Evolutionary conservation across 2,888 invertebrate species (phyloP).

Genomic region (Gymnosoma rotundatum): DNA sequence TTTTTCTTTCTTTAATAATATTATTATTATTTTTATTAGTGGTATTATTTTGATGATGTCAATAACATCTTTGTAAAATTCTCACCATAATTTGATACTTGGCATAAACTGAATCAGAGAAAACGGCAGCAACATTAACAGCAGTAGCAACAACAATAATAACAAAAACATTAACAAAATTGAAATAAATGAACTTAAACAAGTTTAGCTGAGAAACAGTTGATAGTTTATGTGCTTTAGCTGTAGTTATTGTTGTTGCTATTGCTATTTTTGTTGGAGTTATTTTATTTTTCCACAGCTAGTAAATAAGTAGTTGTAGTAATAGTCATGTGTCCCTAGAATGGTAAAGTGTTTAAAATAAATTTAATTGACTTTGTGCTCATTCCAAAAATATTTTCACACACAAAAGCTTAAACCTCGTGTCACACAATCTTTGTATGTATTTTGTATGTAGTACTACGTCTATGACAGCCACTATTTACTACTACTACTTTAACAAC

Average conservation of each 20-base stretch:
- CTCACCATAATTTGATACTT: constrained; percentile 69
- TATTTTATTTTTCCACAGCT: constrained; percentile 18
- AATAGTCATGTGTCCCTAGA: constrained; percentile 70
- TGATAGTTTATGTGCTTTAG: constrained; percentile 46
- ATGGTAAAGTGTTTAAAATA: constrained; percentile 71
- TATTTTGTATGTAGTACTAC: constrained; percentile 17
- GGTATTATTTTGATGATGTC: constrained; percentile 67
- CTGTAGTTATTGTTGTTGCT: not conserved
- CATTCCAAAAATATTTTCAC: constrained; percentile 78
- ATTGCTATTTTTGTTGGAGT: constrained; percentile 27
- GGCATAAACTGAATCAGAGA: constrained; percentile 59
- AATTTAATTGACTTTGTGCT: constrained; percentile 71
- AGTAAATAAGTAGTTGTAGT: constrained; percentile 56
- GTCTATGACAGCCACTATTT: constrained; percentile 52
- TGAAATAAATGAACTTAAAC: constrained; percentile 65
- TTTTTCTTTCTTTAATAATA: not conserved
- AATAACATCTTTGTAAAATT: constrained; percentile 69
- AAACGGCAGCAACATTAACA: constrained; percentile 37
- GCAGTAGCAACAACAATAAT: constrained; percentile 19
- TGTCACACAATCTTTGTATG: constrained; percentile 67
- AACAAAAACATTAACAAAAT: constrained; percentile 42
- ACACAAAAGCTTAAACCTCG: constrained; percentile 77
- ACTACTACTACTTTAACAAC: constrained; percentile 4
- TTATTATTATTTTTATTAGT: constrained; percentile 51
- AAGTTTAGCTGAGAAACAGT: constrained; percentile 63